Percentiles rank a stretch among this genome's conserved stretches.
phyloP scores from a whole-genome alignment of 2,888 invertebrate genomes.

The Leucozona laternaria region DNA sequence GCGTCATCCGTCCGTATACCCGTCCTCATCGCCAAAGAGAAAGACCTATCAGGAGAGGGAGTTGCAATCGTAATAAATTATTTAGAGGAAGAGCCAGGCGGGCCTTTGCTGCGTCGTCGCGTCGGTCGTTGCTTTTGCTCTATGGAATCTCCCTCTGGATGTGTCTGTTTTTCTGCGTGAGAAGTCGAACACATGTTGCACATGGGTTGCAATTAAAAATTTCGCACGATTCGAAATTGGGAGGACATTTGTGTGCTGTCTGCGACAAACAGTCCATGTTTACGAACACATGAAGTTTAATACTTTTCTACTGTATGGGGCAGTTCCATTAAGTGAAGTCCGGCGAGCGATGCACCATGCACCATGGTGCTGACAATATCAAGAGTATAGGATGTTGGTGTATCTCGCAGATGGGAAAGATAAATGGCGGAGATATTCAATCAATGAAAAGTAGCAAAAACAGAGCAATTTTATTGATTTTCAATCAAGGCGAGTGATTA shows the following conservation, averaged over 20 bases:
- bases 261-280: slow-evolving; percentile 28
- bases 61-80: slow-evolving; percentile 62
- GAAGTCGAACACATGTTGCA: slow-evolving; percentile 71
- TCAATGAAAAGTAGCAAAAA: slow-evolving; percentile 38
- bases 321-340: slow-evolving; percentile 39
- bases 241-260: slow-evolving; percentile 58
- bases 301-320: not conserved
- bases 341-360: not conserved
- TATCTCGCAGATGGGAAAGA: slow-evolving; percentile 27
- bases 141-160: slow-evolving; percentile 23
- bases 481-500: slow-evolving; percentile 48
- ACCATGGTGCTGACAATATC: not conserved
- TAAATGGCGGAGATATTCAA: slow-evolving; percentile 43
- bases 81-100: slow-evolving; percentile 32
- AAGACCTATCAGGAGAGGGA: slow-evolving; percentile 10
- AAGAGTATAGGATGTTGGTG: not conserved
- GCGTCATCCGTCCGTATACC: not conserved
- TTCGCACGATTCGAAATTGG: slow-evolving; percentile 67
- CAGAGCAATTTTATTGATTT: slow-evolving; percentile 50
- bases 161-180: slow-evolving; percentile 48
- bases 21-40: not conserved
- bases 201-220: slow-evolving; percentile 72
- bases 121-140: not conserved
- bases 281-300: slow-evolving; percentile 14
- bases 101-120: not conserved